Evolutionary conservation across 2,888 invertebrate species (phyloP).

Genomic region (Calliphora vomitoria): DNA sequence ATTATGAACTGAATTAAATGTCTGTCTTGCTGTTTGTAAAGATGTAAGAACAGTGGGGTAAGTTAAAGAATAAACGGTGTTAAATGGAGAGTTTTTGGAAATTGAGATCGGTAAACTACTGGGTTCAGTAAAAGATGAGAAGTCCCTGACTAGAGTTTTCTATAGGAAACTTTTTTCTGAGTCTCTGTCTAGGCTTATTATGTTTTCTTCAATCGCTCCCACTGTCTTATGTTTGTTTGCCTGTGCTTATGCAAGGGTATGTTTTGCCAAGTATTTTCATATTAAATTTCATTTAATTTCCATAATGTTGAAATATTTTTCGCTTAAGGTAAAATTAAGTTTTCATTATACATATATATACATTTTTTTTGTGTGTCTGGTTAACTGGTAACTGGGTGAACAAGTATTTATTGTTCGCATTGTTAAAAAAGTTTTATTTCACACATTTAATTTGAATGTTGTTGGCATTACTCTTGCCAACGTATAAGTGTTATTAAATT

Average conservation of each 20-base stretch:
- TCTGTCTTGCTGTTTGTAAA: background rate
- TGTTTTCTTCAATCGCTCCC: no score
- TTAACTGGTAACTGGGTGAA: background rate
- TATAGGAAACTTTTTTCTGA: no score
- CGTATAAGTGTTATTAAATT: slow-evolving; percentile 44
- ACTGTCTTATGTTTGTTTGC: background rate
- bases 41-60: background rate
- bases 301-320: slow-evolving; percentile 1
- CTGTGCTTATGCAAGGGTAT: background rate
- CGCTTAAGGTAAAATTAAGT: background rate
- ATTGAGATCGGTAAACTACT: no score
- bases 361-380: background rate
- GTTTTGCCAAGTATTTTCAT: background rate
- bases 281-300: slow-evolving; percentile 22
- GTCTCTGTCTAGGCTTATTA: no score
- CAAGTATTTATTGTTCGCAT: background rate
- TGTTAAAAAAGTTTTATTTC: slow-evolving; percentile 3
- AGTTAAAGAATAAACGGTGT: no score
- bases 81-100: no score
- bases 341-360: background rate
- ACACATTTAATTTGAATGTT: background rate
- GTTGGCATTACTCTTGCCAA: background rate
- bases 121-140: no score
- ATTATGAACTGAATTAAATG: slow-evolving; percentile 16
- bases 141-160: no score